These are phyloP conservation scores for Channa argus DNA, from an alignment of 2,113 vertebrate genomes.

Conservation along the genomic window DNA sequence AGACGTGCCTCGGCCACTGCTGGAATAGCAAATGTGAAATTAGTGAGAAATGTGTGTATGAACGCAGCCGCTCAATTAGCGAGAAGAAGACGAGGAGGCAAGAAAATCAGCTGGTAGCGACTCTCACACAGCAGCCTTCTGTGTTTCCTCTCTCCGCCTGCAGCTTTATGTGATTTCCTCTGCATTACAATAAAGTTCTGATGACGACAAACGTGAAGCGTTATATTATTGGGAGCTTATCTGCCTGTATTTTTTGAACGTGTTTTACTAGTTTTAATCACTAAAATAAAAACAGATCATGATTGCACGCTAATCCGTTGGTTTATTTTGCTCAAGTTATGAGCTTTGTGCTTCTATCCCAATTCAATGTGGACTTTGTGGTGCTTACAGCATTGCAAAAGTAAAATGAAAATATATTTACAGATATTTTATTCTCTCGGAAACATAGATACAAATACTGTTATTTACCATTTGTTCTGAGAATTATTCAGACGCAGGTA, in stretches of 20 bases:
- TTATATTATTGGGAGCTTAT: slow-evolving; percentile 1
- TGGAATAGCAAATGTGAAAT: slow-evolving; percentile 99
- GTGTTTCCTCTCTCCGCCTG: slow-evolving; percentile 2
- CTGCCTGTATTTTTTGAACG: not conserved
- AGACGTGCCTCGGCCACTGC: slow-evolving; percentile 88
- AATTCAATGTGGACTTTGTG: no score
- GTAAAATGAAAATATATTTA: no score
- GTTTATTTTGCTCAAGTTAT: no score
- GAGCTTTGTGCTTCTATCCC: no score
- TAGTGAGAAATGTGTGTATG: slow-evolving; percentile 96
- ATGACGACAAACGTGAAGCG: not conserved
- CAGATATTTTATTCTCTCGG: no score
- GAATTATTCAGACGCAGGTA: no score
- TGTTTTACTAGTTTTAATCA: no score
- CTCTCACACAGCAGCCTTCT: slow-evolving; percentile 13
- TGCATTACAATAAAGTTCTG: slow-evolving; percentile 49
- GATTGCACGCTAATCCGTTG: no score
- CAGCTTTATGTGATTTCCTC: slow-evolving; percentile 59
- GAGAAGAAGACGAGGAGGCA: slow-evolving; percentile 66
- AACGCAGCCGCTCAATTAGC: slow-evolving; percentile 95
- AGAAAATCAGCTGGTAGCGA: slow-evolving; percentile 72
- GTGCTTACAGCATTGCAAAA: no score
- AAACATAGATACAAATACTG: no score
- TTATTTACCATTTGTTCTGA: no score
- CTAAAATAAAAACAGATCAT: no score